Base-by-base conservation (phyloP, 2,888 invertebrate species). In the Marasmarcha lunaedactyla region DNA sequence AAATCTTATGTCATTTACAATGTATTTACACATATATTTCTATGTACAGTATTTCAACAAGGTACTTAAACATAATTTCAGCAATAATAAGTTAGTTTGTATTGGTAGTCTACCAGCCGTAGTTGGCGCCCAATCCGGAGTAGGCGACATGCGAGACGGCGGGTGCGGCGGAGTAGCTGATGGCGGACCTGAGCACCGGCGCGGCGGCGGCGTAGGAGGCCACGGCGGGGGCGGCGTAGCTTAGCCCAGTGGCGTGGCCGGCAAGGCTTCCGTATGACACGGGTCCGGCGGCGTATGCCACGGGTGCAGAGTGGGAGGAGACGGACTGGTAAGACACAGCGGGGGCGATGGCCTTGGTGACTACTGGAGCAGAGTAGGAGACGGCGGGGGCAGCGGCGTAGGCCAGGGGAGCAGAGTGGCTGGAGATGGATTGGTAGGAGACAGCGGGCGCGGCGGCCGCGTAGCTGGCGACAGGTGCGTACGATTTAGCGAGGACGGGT, bases 101-200 rank as follows among this genome's bases (percentile, higher is more conserved):
- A n/a, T n/a, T n/a, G n/a, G 20, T 20, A 20, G 14, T 38, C 20
- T 34, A 34, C 78, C 78, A 78, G 38, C 74, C 78, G 52, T 78
- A 78, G 58, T 60, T 68, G 45, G 67, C 65, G 41, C 74, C 89
- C 36, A 87, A 78, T 41, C 89, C 88, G 44, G 86, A 71, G 78
- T 89, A 90, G 46, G 85, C 72, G 50, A 88, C 86, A 61, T 89
- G 89, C 37, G 90, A 81, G 14, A 85, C 86, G 44, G 34, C 34
- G 34, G 34, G 73, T 37, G 85, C 84, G 40, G 86, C 84, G 14
- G 68, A 68, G 58, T 78, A 76, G 35, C 63, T 55, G 33, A 84
- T 52, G 37, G 87, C 63, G 43, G 78, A 73, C 39, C 79, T 65
- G 46, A 71, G 70, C 11, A 47, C 47, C 35, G 42, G 15, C 48